Base-by-base conservation (phyloP, 1,140 invertebrate genomes). In the Tetramorium alpestre region DNA sequence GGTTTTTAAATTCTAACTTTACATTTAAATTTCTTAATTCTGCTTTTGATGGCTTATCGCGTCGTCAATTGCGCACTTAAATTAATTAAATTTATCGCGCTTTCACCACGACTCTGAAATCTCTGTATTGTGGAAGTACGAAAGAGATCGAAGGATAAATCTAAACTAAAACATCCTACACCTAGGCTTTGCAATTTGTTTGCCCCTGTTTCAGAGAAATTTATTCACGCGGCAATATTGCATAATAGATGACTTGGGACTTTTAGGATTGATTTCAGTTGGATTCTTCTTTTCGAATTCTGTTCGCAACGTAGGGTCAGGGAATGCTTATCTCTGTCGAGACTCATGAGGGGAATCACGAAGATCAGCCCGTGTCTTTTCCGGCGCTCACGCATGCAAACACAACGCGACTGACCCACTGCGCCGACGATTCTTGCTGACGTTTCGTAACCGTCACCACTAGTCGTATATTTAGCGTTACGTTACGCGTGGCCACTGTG, bases 401-500 rank as follows among this genome's bases (percentile, higher is more conserved):
- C 33, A 13, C 49, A 54, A 69, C 49, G 6, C 60, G 76, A 91
- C 77, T 92, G 91, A 92, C 91, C 91, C 77, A 92, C 60, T 92
- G 81, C 58, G 69, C 82, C 18, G 28, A 85, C 65, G 56, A 58
- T 70, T 89, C 84, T 64, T 60, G 84, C 67, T 92, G 89, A 92
- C 91, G 91, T 92, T 92, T 92, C 91, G 91, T 92, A 92, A 92
- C 58, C 22, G 82, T 80, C 89, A 69, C 49, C 78, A 49, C 60
- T 11, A 10, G n/a, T 64, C 77, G 78, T 91, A 91, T 91, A 91
- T 91, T 91, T 91, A 91, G 90, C 76, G 67, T 73, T 75, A 67
- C 81, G 78, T 80, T 67, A 69, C 70, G 51, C 41, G 84, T 49
- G 54, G 49, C 62, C 44, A 51, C 28, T 6, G 51, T 18, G 54